Evolutionary conservation across 1,140 invertebrate species (phyloP).

Genomic region (Anoplolepis gracilipes): DNA sequence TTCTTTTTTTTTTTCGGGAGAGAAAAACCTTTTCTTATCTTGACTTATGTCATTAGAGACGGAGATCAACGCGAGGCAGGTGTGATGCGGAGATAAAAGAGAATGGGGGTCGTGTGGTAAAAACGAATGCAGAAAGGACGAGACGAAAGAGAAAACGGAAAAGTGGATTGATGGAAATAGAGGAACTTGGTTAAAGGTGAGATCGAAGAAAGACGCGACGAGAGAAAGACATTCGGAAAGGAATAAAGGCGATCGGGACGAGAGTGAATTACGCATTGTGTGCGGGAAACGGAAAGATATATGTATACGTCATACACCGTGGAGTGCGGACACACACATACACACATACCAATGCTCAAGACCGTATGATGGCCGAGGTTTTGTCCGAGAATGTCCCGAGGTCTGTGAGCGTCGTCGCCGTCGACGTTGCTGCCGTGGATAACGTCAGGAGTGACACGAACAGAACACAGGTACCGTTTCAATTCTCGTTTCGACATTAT

Average conservation of each 20-base stretch:
- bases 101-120: neutral
- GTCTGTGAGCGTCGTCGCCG: slow-evolving; percentile 83
- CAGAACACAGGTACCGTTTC: slow-evolving; percentile 52
- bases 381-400: slow-evolving; percentile 83
- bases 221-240: neutral
- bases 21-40: neutral
- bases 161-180: neutral
- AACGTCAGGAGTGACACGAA: slow-evolving; percentile 52
- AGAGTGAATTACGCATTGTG: slow-evolving; percentile 2
- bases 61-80: neutral
- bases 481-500: neutral
- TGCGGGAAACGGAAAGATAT: slow-evolving; percentile 35
- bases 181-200: neutral
- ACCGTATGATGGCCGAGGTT: slow-evolving; percentile 83
- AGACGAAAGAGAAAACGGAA: neutral
- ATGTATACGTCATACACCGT: slow-evolving; percentile 47
- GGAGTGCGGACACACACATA: slow-evolving; percentile 68
- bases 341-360: slow-evolving; percentile 78
- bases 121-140: neutral
- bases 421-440: slow-evolving; percentile 76
- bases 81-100: neutral
- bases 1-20: slow-evolving; percentile 6
- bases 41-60: neutral
- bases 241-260: neutral
- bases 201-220: neutral